Percentiles rank a stretch among this genome's conserved stretches.
Conservation (phyloP, 2,888 invertebrate species). For the Ecliptopera silaceata region DNA sequence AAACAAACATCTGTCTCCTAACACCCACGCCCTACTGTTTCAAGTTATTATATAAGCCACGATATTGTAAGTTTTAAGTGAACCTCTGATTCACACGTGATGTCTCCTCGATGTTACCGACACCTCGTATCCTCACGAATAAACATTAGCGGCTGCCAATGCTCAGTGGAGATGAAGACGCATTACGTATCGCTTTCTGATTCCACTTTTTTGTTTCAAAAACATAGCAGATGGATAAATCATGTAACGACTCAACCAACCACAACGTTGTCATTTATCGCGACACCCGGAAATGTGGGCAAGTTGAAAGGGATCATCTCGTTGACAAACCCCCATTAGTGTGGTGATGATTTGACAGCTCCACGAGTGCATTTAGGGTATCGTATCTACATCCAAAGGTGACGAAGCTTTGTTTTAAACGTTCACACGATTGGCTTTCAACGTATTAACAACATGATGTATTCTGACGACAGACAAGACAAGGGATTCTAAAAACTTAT, state of each 20-base stretch:
- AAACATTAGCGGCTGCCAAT: conserved; percentile 48
- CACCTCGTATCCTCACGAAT: conserved; percentile 56
- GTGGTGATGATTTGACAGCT: conserved; percentile 73
- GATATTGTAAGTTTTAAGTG: conserved; percentile 62
- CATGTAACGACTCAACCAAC: conserved; percentile 38
- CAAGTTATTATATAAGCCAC: conserved; percentile 59
- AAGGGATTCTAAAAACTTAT: conserved; percentile 33
- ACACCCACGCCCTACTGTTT: conserved; percentile 68
- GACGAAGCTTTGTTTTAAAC: conserved; percentile 53
- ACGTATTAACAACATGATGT: conserved; percentile 51
- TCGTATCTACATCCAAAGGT: conserved; percentile 53
- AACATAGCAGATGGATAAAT: conserved; percentile 44
- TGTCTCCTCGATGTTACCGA: conserved; percentile 48
- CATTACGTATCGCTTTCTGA: conserved; percentile 26
- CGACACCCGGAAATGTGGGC: conserved; percentile 64
- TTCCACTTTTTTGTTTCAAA: conserved; percentile 35
- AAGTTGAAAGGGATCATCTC: conserved; percentile 69
- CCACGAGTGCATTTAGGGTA: conserved; percentile 51
- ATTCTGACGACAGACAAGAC: conserved; percentile 35
- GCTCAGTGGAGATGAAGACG: conserved; percentile 22
- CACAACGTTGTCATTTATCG: conserved; percentile 41
- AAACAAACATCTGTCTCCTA: conserved; percentile 57
- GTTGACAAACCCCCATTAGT: conserved; percentile 77
- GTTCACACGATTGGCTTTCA: conserved; percentile 69
- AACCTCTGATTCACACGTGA: conserved; percentile 63